These are phyloP conservation scores for Papio anubis DNA, from an alignment of 2,113 vertebrate species.

Conservation along the genomic window DNA sequence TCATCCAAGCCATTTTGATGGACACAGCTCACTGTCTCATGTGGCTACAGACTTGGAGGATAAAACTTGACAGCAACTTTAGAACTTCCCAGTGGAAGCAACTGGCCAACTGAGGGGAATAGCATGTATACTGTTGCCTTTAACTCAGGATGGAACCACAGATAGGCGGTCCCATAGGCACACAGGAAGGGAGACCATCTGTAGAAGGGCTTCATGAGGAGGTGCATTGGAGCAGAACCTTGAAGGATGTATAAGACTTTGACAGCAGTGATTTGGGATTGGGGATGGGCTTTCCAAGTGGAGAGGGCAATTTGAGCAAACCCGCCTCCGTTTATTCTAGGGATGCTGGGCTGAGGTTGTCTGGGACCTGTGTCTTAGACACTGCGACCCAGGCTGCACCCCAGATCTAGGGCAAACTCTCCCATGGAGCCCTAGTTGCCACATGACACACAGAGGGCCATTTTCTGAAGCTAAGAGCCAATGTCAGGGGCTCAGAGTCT, in stretches of 20 bases:
- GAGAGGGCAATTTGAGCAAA: not conserved
- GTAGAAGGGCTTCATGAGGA: not conserved
- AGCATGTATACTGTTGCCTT: not conserved
- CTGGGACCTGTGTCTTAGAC: not conserved
- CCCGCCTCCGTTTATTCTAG: not conserved
- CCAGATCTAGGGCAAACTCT: not conserved
- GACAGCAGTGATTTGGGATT: not conserved
- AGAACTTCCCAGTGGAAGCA: not conserved
- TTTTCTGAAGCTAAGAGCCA: not conserved
- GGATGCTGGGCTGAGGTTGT: not conserved
- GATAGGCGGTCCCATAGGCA: not conserved
- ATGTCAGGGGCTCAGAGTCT: not conserved
- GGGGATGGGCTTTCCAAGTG: not conserved
- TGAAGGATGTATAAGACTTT: not conserved
- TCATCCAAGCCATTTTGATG: not conserved
- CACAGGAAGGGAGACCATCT: not conserved
- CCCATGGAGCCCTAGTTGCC: not conserved
- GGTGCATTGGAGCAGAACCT: not conserved
- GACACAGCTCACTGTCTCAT: accelerated
- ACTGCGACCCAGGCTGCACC: not conserved
- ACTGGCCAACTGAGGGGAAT: accelerated
- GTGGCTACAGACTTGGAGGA: not conserved
- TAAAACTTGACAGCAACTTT: not conserved
- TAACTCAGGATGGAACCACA: not conserved
- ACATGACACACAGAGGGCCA: not conserved